Base-by-base conservation (phyloP, 2,888 invertebrate genomes). In the Metalampra italica region DNA sequence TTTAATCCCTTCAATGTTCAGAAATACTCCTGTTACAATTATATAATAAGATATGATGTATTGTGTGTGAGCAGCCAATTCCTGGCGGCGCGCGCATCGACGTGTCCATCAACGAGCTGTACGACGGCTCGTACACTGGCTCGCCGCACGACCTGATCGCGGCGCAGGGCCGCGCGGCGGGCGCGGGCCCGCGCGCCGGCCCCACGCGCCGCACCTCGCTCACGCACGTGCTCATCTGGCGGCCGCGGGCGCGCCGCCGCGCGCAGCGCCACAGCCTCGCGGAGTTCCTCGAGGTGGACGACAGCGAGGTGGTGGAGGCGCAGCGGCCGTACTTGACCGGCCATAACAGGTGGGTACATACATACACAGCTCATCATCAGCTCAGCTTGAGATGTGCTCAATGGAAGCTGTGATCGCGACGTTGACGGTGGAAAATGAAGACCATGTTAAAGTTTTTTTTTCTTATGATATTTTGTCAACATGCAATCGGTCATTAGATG, bases 91-190 rank as follows among this genome's bases (percentile, higher is more conserved):
- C 97, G 38, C 92, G 97, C 51, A 96, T 98, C 59, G 98, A 98
- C 85, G 98, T 98, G 1, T 95, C 97, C 0, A 96, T 98, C 61
- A 98, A 98, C 84, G 97, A 98, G 78, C 88, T 95, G 53, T 98
- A 97, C 82, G 98, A 98, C 83, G 98, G 98, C 0, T 97, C 97
- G 0, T 98, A 98, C 82, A 94, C 96, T 9, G 98, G 98, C 4
- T 97, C 97, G 39, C 97, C 98, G 0, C 96, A 96, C 72, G 96
- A 97, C 80, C 90, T 97, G 56, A 94, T 95, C 46, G 93, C 94
- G 92, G 94, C 58, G 92, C 96, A 59, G 92, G 95, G 55, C 77
- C 95, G 57, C 92, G 93, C 43, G 90, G 92, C 93, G 29, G 93
- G 94, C 8, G 94, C 94, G 82, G 95, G 53, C 92, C 94, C 45